These are phyloP conservation scores for Lordiphosa mommai DNA, from an alignment of 1,140 invertebrate species.

Conservation along the genomic window DNA sequence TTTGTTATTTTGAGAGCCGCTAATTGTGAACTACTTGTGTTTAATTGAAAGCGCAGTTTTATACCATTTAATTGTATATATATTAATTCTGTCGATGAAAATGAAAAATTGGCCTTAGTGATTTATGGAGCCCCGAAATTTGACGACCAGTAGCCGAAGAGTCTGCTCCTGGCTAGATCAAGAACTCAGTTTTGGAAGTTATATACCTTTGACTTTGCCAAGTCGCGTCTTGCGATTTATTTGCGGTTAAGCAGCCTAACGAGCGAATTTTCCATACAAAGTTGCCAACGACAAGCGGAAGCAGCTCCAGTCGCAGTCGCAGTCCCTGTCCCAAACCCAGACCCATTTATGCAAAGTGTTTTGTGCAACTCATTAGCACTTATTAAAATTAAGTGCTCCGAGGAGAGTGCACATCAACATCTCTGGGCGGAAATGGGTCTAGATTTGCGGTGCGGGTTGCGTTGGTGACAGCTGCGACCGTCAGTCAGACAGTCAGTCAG, in stretches of 20 bases:
- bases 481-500: conserved; percentile 3
- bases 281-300: conserved; percentile 58
- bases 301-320: conserved; percentile 19
- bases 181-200: conserved; percentile 6
- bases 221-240: conserved; percentile 39
- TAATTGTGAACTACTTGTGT: too few species aligned
- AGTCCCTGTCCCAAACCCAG: not conserved
- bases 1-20: too few species aligned
- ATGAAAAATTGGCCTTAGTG: too few species aligned
- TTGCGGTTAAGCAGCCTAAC: conserved; percentile 56
- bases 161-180: not conserved
- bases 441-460: conserved; percentile 39
- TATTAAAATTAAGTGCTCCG: conserved; percentile 59
- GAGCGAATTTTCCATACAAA: conserved; percentile 57
- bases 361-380: conserved; percentile 75
- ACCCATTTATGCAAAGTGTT: conserved; percentile 56
- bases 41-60: too few species aligned
- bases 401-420: conserved; percentile 15
- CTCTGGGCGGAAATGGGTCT: conserved; percentile 32
- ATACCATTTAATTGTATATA: too few species aligned
- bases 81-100: too few species aligned
- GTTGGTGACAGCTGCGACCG: conserved; percentile 26
- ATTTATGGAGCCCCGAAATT: too few species aligned
- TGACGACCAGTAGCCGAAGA: too few species aligned
- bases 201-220: conserved; percentile 5